Conservation (phyloP, 2,888 invertebrate genomes). For the Harpalus rufipes region DNA sequence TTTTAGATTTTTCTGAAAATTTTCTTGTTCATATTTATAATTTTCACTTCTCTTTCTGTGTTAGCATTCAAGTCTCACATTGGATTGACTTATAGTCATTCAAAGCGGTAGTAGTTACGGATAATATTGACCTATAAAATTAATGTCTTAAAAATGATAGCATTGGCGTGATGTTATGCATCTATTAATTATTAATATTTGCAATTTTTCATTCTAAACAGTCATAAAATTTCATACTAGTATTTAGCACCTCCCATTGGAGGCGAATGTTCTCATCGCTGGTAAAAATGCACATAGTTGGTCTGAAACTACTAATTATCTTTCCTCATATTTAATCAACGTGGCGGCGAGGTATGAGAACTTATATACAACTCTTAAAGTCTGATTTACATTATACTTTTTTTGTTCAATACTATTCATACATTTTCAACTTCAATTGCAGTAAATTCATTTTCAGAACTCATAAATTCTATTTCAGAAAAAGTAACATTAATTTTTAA, state of each 20-base stretch:
- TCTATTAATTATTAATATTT: slow-evolving; percentile 41
- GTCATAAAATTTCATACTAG: slow-evolving; percentile 42
- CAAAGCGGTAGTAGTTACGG: too few species aligned
- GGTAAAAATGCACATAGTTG: slow-evolving; percentile 41
- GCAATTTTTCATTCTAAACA: slow-evolving; percentile 16
- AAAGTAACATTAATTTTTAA: too few species aligned
- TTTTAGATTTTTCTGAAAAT: too few species aligned
- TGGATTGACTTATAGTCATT: too few species aligned
- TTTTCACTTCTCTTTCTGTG: too few species aligned
- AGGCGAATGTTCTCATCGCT: slow-evolving; percentile 39
- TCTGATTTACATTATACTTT: not conserved
- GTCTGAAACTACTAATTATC: slow-evolving; percentile 60
- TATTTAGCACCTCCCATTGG: slow-evolving; percentile 25
- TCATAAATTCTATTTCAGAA: too few species aligned
- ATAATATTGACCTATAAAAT: not conserved
- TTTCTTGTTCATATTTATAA: too few species aligned
- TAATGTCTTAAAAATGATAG: not conserved
- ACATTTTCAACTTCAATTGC: too few species aligned
- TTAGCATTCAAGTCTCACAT: too few species aligned
- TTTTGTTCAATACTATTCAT: not conserved
- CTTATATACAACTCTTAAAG: not conserved
- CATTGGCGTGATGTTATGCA: slow-evolving; percentile 49
- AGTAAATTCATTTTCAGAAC: too few species aligned
- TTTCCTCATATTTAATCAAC: slow-evolving; percentile 65
- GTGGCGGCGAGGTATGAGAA: slow-evolving; percentile 20